Evolutionary conservation across 1,140 invertebrate genomes (phyloP), one percentile per base, ranked within the genome.

Genomic region (Zeugodacus cucurbitae): DNA sequence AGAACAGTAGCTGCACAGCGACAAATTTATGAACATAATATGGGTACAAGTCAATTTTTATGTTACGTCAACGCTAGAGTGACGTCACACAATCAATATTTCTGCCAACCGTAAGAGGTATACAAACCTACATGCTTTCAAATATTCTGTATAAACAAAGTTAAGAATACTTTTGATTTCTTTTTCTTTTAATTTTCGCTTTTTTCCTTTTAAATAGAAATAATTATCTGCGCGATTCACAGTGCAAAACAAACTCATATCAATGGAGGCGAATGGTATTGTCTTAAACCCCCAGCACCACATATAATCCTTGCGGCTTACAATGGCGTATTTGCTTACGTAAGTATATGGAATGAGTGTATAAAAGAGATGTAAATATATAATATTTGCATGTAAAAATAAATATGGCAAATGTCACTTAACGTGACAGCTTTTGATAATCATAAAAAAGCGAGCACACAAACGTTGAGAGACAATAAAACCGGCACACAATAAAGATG

Each of bases 391-490:
- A 82, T 82, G 74, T 48, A 48, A 82, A 82, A 82, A 82, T 82
- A 82, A 82, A 92, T 92, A 92, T 92, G 91, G 91, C 91, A 92
- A 92, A 92, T 92, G 91, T 92, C 91, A 92, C 91, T 92, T 92
- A 92, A 91, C 90, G 92, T 92, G 91, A 92, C 91, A 92, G 91
- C 90, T 92, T 86, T 58, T 92, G 91, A 92, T 91, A 90, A 92
- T 92, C 91, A 92, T 91, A 89, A 82, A 82, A 48, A 29, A 26
- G 74, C 14, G 41, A 48, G 10, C 22, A 54, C 11, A 82, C 4
- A 82, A 82, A 48, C 17, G 41, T n/a, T 20, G 34, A 74, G 14
- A 82, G n/a, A 82, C 44, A 82, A 82, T 82, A 82, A 82, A 82
- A 54, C 6, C 74, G 26, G 34, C 34, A 82, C 11, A 82, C 41